These are phyloP conservation scores for Cetoscarus ocellatus DNA, from an alignment of 2,797 vertebrate species.

Conservation along the genomic window DNA sequence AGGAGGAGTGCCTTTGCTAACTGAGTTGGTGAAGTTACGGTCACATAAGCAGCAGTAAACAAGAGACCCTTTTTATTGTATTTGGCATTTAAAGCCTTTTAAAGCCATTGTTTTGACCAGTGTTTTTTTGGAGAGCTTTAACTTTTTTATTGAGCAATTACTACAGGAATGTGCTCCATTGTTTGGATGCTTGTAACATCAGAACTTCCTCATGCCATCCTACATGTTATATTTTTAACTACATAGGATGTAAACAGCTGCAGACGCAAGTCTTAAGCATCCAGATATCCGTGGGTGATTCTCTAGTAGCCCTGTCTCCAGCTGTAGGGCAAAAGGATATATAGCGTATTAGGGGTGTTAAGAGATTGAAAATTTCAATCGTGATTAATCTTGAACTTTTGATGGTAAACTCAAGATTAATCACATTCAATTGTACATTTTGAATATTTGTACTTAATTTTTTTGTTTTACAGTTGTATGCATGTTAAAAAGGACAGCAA, in stretches of 20 bases:
- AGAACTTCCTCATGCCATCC: conserved; percentile 37
- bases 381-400: too few relatives aligned
- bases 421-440: too few relatives aligned
- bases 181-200: conserved; percentile 36
- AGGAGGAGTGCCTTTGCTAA: conserved; percentile 18
- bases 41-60: conserved; percentile 69
- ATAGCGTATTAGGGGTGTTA: too few relatives aligned
- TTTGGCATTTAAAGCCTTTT: conserved; percentile 67
- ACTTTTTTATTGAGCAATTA: conserved; percentile 39
- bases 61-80: conserved; percentile 51
- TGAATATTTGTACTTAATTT: too few relatives aligned
- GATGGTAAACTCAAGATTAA: too few relatives aligned
- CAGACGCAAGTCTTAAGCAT: conserved; percentile 38
- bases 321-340: too few relatives aligned
- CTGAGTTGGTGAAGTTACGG: conserved; percentile 43
- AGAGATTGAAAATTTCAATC: too few relatives aligned
- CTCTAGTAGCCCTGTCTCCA: conserved; percentile 30
- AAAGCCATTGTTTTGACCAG: conserved; percentile 31
- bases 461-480: too few relatives aligned
- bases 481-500: too few relatives aligned
- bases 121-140: conserved; percentile 38
- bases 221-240: conserved; percentile 41
- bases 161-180: conserved; percentile 51
- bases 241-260: conserved; percentile 46
- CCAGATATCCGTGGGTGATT: conserved; percentile 54